These are phyloP conservation scores for Pegoplata infirma DNA, from an alignment of 2,888 invertebrate genomes.

Conservation along the genomic window DNA sequence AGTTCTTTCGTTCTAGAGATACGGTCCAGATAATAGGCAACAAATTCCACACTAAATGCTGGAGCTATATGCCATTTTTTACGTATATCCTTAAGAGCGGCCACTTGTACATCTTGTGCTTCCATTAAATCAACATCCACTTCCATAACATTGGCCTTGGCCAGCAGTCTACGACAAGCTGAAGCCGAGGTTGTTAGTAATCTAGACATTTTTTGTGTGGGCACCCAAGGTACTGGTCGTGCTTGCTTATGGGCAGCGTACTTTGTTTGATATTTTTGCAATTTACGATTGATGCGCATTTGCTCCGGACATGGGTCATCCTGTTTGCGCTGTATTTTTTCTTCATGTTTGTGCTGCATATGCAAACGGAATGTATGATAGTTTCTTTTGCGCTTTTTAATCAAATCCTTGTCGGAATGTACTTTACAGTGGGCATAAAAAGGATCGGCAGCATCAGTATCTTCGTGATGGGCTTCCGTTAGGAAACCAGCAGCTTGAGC, in stretches of 20 bases:
- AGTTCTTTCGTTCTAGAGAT: conserved; percentile 89
- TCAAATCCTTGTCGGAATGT: conserved; percentile 94
- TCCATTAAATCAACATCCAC: conserved; percentile 89
- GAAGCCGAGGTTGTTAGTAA: conserved; percentile 93
- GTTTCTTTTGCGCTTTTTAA: conserved; percentile 88
- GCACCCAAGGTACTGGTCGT: conserved; percentile 92
- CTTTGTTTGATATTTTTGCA: conserved; percentile 91
- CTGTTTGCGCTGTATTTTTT: conserved; percentile 68
- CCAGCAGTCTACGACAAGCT: conserved; percentile 88
- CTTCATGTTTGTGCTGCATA: conserved; percentile 83
- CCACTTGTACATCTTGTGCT: conserved; percentile 89
- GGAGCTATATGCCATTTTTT: conserved; percentile 97
- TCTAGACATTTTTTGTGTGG: conserved; percentile 96
- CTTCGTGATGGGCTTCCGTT: conserved; percentile 94
- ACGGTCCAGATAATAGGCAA: conserved; percentile 94
- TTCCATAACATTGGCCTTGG: conserved; percentile 94
- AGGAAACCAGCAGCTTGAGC: conserved; percentile 95
- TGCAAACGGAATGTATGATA: conserved; percentile 91
- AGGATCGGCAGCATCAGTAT: conserved; percentile 95
- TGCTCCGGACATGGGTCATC: conserved; percentile 82
- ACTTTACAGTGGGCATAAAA: conserved; percentile 98
- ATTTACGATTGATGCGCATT: conserved; percentile 86
- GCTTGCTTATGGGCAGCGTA: conserved; percentile 86
- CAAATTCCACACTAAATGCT: conserved; percentile 95
- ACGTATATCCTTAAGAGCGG: conserved; percentile 89